Percentiles rank a stretch among this genome's conserved stretches.
These are phyloP conservation scores for Metridium senile DNA, from an alignment of 92 coral and sea anemone species.

Conservation along the genomic window DNA sequence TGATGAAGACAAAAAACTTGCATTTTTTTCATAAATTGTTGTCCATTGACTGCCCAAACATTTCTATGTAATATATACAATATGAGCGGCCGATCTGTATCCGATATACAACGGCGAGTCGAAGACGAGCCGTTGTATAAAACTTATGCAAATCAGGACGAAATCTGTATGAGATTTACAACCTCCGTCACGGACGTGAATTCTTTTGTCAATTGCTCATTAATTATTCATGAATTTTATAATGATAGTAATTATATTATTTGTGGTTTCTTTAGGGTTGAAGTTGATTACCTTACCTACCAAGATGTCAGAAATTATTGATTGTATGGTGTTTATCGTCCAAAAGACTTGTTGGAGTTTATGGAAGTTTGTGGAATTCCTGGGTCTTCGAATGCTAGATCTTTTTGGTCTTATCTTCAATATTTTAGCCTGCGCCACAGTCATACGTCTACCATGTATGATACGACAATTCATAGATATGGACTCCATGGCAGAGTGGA, in stretches of 20 bases:
- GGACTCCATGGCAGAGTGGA: conserved; percentile 73
- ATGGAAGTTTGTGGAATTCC: conserved; percentile 78
- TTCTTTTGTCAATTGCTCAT: too few relatives aligned
- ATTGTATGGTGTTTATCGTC: conserved; percentile 88
- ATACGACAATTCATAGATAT: conserved; percentile 64
- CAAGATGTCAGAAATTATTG: conserved; percentile 97
- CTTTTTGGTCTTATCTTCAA: conserved; percentile 86
- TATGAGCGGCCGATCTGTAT: too few relatives aligned
- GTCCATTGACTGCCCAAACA: too few relatives aligned
- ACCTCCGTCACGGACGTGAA: too few relatives aligned
- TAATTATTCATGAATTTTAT: too few relatives aligned
- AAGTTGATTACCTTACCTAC: background rate
- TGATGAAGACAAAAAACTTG: too few relatives aligned
- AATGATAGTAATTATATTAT: background rate
- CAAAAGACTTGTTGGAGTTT: conserved; percentile 93
- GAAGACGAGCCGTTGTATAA: too few relatives aligned
- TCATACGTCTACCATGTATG: conserved; percentile 88
- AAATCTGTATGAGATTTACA: too few relatives aligned
- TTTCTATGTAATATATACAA: too few relatives aligned
- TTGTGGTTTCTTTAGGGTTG: background rate
- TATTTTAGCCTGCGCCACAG: conserved; percentile 83
- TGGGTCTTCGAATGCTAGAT: conserved; percentile 75
- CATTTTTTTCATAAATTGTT: too few relatives aligned
- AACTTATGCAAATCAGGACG: too few relatives aligned
- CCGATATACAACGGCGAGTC: too few relatives aligned